Evolutionary conservation across 2,797 vertebrate genomes (phyloP).

Genomic region (Gambelia wislizenii): DNA sequence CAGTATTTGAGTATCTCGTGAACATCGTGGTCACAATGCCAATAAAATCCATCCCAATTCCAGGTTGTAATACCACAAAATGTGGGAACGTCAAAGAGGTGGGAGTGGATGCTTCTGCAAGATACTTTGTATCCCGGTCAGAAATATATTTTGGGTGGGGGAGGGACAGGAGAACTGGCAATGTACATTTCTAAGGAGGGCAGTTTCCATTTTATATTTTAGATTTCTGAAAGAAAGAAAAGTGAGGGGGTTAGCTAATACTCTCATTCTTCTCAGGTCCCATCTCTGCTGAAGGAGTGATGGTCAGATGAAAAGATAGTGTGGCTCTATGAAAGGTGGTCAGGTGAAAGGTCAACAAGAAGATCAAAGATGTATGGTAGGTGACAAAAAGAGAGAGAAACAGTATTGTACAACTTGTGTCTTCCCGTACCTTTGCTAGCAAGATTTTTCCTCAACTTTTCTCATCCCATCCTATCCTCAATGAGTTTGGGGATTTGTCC

Average conservation of each 20-base stretch:
- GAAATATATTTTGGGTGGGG: too few species aligned
- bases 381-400: background rate
- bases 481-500: background rate
- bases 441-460: background rate
- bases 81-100: background rate
- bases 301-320: background rate
- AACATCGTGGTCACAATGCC: background rate
- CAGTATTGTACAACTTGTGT: too few species aligned
- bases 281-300: background rate
- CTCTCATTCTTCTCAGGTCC: background rate
- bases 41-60: background rate
- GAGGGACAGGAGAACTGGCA: too few species aligned
- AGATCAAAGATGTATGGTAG: background rate
- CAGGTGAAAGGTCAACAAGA: background rate
- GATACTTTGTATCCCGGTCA: too few species aligned
- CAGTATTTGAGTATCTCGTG: background rate
- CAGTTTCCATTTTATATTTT: background rate
- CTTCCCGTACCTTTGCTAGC: too few species aligned
- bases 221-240: background rate
- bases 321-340: background rate
- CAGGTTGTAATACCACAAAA: background rate
- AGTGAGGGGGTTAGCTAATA: background rate
- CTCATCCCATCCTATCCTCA: background rate
- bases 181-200: background rate
- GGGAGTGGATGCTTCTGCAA: too few species aligned